A percentile compares a stretch with the other conserved stretches of the same genome.
phyloP scores from a whole-genome alignment of 2,113 vertebrate species.

The Ariopsis seemanni region DNA sequence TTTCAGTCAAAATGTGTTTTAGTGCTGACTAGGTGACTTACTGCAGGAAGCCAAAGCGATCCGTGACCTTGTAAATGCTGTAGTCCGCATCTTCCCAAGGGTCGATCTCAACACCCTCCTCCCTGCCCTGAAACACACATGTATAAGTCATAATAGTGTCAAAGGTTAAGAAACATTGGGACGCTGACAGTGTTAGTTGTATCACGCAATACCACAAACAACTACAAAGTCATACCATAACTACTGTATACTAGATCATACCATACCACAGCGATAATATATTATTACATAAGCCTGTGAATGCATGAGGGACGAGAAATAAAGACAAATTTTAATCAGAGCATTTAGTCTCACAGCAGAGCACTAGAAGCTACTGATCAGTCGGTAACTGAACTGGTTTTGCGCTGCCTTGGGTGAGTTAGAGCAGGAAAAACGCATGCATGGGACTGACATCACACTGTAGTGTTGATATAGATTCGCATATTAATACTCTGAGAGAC shows the following conservation, averaged over 20 bases:
- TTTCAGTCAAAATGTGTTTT: neutral
- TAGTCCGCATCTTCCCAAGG: conserved; percentile 88
- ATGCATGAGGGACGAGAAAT: neutral
- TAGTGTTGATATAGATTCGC: neutral
- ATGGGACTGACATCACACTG: neutral
- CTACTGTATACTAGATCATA: neutral
- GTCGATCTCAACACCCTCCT: conserved; percentile 80
- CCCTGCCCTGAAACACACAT: conserved; percentile 60
- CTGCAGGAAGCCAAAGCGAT: conserved; percentile 88
- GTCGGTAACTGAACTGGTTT: neutral
- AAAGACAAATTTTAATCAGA: neutral
- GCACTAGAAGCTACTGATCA: neutral
- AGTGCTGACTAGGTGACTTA: conserved; percentile 60
- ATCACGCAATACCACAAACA: neutral
- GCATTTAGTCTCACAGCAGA: neutral
- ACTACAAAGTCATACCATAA: neutral
- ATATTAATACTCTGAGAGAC: neutral
- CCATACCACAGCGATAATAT: neutral
- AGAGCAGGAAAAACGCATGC: neutral
- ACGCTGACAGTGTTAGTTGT: neutral
- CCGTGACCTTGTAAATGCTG: conserved; percentile 83
- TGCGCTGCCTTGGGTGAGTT: neutral
- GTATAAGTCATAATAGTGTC: conserved; percentile 4
- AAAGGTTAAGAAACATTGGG: neutral
- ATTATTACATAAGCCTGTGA: neutral